Evolutionary conservation across 1,140 invertebrate species (phyloP).

Genomic region (Sitophilus oryzae): DNA sequence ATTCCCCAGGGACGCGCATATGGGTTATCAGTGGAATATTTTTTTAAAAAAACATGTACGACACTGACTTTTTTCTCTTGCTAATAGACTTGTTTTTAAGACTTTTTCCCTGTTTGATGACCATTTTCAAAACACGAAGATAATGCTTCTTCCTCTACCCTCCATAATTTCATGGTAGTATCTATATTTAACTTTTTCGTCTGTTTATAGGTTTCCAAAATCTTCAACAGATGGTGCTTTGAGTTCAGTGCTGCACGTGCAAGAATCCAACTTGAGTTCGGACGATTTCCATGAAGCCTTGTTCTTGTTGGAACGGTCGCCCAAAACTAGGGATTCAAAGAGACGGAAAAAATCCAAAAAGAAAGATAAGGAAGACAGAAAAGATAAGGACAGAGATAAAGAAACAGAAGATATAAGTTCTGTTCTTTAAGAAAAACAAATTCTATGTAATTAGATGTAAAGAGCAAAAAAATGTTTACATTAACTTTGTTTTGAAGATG

Average conservation of each 20-base stretch:
- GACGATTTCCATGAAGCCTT: slow-evolving; percentile 58
- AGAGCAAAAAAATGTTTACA: no score
- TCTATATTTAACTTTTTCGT: background rate
- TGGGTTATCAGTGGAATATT: no score
- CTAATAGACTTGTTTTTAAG: no score
- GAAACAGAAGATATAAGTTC: slow-evolving; percentile 41
- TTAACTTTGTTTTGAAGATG: no score
- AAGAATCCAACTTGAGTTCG: slow-evolving; percentile 55
- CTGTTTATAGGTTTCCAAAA: slow-evolving; percentile 47
- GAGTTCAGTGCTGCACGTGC: slow-evolving; percentile 55
- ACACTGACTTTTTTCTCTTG: no score
- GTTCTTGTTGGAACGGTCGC: slow-evolving; percentile 51
- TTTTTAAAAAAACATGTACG: no score
- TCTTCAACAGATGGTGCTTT: slow-evolving; percentile 54
- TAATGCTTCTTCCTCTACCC: no score
- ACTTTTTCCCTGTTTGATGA: no score
- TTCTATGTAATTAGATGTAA: no score
- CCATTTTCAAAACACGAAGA: no score
- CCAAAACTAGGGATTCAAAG: slow-evolving; percentile 47
- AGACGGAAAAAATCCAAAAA: slow-evolving; percentile 44
- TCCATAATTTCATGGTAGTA: no score
- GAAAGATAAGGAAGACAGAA: slow-evolving; percentile 42
- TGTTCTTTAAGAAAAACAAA: slow-evolving; percentile 33
- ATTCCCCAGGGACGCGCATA: no score
- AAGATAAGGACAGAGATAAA: slow-evolving; percentile 42